These are phyloP conservation scores for Parelbella ahira DNA, from an alignment of 2,888 invertebrate species.

Conservation along the genomic window DNA sequence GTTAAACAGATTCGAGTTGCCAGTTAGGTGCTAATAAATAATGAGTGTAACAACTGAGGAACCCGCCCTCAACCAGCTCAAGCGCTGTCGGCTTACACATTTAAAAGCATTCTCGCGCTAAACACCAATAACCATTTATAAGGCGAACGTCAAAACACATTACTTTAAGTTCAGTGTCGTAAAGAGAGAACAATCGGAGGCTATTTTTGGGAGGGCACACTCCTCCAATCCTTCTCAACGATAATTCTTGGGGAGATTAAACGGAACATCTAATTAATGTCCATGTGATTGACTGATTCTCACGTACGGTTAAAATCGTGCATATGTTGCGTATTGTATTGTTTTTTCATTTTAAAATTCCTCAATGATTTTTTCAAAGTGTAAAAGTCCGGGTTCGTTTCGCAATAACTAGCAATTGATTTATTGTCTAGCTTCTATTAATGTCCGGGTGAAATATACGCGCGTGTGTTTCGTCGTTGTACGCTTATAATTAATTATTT, in stretches of 20 bases:
- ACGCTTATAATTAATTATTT: background rate
- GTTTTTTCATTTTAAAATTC: conserved; percentile 15
- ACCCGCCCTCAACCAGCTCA: no score
- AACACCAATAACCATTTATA: conserved; percentile 62
- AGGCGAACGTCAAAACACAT: conserved; percentile 66
- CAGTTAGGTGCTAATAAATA: no score
- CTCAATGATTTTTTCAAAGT: conserved; percentile 8
- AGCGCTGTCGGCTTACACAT: conserved; percentile 33
- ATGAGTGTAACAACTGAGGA: no score
- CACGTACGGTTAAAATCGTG: conserved; percentile 32
- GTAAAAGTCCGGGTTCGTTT: conserved; percentile 4
- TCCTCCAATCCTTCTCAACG: conserved; percentile 38
- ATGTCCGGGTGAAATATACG: conserved; percentile 14
- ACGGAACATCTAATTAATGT: conserved; percentile 62
- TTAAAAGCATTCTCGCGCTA: conserved; percentile 41
- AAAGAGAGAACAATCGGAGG: conserved; percentile 52
- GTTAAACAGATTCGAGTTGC: no score
- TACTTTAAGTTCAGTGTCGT: conserved; percentile 50
- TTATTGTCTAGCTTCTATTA: conserved; percentile 9
- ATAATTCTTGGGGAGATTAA: conserved; percentile 59
- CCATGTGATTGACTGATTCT: conserved; percentile 60
- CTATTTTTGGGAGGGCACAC: conserved; percentile 58
- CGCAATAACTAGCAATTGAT: conserved; percentile 18
- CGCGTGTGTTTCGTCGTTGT: conserved; percentile 10
- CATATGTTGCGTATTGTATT: conserved; percentile 30